Evolutionary conservation across 2,888 invertebrate species (phyloP).

Genomic region (Oeneis ivallda): DNA sequence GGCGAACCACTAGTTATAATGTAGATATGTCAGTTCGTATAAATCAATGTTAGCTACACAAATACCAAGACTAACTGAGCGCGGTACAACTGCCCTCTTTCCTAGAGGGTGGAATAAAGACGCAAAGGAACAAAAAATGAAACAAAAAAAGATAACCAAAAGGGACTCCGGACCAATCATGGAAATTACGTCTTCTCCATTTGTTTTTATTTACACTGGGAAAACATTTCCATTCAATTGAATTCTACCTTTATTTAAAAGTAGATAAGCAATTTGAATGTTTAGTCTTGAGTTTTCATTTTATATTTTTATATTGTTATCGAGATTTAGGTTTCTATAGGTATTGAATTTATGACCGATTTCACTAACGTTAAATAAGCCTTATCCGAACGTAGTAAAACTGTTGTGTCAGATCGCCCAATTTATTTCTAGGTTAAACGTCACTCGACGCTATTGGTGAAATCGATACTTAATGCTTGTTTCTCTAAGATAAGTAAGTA

Average conservation of each 20-base stretch:
- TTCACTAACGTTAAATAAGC: no score
- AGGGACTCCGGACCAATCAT: constrained; percentile 67
- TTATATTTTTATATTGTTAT: neutral
- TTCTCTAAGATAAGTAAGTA: no score
- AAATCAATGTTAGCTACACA: constrained; percentile 24
- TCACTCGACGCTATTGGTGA: no score
- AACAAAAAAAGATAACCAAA: constrained; percentile 68
- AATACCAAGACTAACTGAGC: constrained; percentile 55
- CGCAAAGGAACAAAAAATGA: constrained; percentile 66
- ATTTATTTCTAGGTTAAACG: no score
- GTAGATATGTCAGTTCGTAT: no score
- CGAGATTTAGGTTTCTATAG: neutral
- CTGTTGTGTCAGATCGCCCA: no score
- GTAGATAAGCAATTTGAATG: constrained; percentile 14
- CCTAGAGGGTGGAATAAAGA: constrained; percentile 75
- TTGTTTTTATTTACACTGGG: constrained; percentile 32
- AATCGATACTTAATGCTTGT: no score
- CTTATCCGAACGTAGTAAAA: no score
- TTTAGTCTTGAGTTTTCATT: neutral
- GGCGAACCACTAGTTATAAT: no score
- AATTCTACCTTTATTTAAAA: constrained; percentile 14
- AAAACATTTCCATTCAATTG: constrained; percentile 28
- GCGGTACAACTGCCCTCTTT: constrained; percentile 62
- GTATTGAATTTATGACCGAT: no score
- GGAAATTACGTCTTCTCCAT: constrained; percentile 60